Percentiles rank a stretch among this genome's conserved stretches.
These are phyloP conservation scores for Agrochola circellaris DNA, from an alignment of 2,888 invertebrate genomes.

Conservation along the genomic window DNA sequence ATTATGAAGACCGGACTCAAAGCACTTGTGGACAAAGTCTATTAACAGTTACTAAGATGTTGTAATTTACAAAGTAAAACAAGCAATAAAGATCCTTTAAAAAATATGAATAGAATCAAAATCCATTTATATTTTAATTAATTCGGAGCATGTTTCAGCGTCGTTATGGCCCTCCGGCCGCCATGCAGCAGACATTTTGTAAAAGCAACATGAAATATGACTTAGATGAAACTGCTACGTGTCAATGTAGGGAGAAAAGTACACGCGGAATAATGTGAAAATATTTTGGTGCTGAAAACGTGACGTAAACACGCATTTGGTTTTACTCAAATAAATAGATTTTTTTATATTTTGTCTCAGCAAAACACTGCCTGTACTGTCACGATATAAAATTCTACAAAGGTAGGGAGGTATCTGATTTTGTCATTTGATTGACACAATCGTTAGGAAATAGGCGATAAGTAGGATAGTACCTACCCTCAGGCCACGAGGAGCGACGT, in stretches of 20 bases:
- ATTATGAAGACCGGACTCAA: neutral
- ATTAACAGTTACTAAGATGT: neutral
- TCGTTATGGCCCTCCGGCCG: slow-evolving; percentile 1
- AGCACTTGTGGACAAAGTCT: neutral
- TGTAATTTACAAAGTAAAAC: neutral
- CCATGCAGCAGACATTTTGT: slow-evolving; percentile 17
- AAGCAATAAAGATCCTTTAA: neutral
- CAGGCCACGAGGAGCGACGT: too few species aligned
- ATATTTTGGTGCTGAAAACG: slow-evolving; percentile 27
- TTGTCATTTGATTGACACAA: neutral
- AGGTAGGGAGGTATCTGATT: neutral
- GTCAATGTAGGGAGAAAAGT: neutral
- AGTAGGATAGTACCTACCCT: neutral
- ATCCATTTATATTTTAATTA: neutral
- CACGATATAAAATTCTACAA: neutral
- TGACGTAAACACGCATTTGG: slow-evolving; percentile 4
- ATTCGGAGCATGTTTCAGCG: neutral
- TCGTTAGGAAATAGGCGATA: neutral
- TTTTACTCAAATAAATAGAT: neutral
- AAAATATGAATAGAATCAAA: slow-evolving; percentile 1
- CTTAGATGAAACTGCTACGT: slow-evolving; percentile 21
- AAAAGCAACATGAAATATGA: slow-evolving; percentile 31
- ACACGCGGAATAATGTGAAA: slow-evolving; percentile 17
- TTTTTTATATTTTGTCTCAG: neutral
- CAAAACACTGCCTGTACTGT: neutral